phyloP scores from a whole-genome alignment of 2,797 vertebrate genomes.

The Xenopus petersii region DNA sequence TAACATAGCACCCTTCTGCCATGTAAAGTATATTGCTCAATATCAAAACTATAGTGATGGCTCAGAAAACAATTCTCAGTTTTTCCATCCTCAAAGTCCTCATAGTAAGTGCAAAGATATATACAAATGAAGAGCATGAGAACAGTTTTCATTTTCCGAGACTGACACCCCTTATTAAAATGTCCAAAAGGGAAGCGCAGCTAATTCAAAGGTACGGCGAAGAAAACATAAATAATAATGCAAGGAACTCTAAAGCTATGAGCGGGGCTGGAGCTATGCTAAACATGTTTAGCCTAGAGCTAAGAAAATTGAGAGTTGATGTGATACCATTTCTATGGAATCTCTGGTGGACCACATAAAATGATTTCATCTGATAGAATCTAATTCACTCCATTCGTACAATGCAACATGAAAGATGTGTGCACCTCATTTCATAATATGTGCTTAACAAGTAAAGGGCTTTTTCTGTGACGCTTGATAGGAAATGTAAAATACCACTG shows the following conservation, averaged over 20 bases:
- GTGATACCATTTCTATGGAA: slow-evolving; percentile 42
- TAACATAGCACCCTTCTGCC: no score
- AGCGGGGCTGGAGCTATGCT: slow-evolving; percentile 32
- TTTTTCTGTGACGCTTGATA: neutral
- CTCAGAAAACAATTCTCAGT: no score
- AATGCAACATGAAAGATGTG: slow-evolving; percentile 28
- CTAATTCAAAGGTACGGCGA: slow-evolving; percentile 16
- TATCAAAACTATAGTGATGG: no score
- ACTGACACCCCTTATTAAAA: neutral
- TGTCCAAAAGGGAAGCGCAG: neutral
- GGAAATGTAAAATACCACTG: slow-evolving; percentile 16
- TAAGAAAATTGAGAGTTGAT: slow-evolving; percentile 44
- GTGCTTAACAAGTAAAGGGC: slow-evolving; percentile 20
- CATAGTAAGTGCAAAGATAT: no score
- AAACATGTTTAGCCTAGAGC: slow-evolving; percentile 45
- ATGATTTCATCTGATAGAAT: slow-evolving; percentile 43
- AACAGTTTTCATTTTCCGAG: no score
- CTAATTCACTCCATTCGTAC: slow-evolving; percentile 42
- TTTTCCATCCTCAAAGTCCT: no score
- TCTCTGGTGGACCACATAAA: slow-evolving; percentile 47
- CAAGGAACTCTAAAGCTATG: slow-evolving; percentile 21
- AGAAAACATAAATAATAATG: slow-evolving; percentile 45
- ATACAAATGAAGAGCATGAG: no score
- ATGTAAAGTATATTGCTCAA: no score
- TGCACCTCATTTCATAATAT: slow-evolving; percentile 18